Evolutionary conservation across 2,113 vertebrate genomes (phyloP).

Genomic region (Poecilia latipinna): DNA sequence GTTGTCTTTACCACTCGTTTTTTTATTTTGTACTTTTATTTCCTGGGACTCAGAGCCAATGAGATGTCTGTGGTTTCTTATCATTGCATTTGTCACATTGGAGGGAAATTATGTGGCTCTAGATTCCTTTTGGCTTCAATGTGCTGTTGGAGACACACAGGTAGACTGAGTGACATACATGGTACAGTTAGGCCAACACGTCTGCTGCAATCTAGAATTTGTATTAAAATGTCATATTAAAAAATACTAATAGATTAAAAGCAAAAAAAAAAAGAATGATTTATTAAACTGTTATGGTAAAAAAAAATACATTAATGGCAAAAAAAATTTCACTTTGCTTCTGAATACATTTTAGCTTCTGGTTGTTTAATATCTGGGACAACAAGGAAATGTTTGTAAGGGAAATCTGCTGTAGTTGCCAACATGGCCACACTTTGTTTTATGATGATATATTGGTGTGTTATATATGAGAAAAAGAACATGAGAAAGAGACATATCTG

Average conservation of each 20-base stretch:
- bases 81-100: not conserved
- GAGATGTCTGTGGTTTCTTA: constrained; percentile 41
- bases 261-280: no score
- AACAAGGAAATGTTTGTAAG: not conserved
- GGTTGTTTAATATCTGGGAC: not conserved
- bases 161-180: not conserved
- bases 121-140: not conserved
- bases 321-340: not conserved
- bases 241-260: no score
- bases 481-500: not conserved
- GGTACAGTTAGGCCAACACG: not conserved
- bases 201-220: not conserved
- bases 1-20: not conserved
- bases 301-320: no score
- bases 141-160: not conserved
- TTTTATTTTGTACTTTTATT: not conserved
- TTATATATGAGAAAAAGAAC: not conserved
- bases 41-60: constrained; percentile 7
- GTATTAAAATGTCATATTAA: not conserved
- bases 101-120: no score
- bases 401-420: not conserved
- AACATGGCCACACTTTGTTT: not conserved
- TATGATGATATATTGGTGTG: not conserved
- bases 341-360: not conserved
- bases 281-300: no score